Base-by-base conservation (phyloP, 2,113 vertebrate species). In the Donacobius atricapilla region DNA sequence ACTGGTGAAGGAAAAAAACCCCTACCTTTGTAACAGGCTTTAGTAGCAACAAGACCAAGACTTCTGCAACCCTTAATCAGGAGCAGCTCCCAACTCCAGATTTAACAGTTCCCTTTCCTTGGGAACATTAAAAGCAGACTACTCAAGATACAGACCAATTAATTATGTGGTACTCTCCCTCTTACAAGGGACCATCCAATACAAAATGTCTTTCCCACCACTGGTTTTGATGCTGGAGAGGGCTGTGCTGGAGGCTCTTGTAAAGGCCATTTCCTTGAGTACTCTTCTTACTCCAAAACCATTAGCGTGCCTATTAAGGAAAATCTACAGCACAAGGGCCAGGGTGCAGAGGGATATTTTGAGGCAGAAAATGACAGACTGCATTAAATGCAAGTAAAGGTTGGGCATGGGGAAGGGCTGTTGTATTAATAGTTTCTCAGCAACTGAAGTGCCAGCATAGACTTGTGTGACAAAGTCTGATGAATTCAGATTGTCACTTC, bases 401-500 rank as follows among this genome's bases (percentile, higher is more conserved):
- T 3, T 86, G 53, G 51, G 35, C 53, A 35, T 19, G 77, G 61
- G 48, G 72, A 79, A 82, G 89, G 73, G 73, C 75, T 64, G 72
- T 70, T 75, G 51, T 75, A 60, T 90, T 68, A 81, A 86, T 9
- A 83, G 72, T 83, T 95, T 81, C 75, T 90, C 89, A 93, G 75
- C 51, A 57, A 40, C 60, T 45, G 61, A 89, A 87, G 50, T 45
- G 39, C 57, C 82, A 66, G 78, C 0, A 0, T 18, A 83, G 77
- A 61, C 87, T 51, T n/a, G 27, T 72, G 66, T 21, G 80, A 84
- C 96, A 64, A 94, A 88, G 56, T 85, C 89, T 87, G 86, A 91
- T 88, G 91, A 64, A 95, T 93, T 86, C 93, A 94, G 79, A 88
- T 44, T 88, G 94, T 96, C 95, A 95, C 90, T 96, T 97, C 94